A percentile compares a stretch with the other conserved stretches of the same genome.
Evolutionary conservation across 2,113 vertebrate genomes (phyloP).

Genomic region (Leptodactylus fuscus): DNA sequence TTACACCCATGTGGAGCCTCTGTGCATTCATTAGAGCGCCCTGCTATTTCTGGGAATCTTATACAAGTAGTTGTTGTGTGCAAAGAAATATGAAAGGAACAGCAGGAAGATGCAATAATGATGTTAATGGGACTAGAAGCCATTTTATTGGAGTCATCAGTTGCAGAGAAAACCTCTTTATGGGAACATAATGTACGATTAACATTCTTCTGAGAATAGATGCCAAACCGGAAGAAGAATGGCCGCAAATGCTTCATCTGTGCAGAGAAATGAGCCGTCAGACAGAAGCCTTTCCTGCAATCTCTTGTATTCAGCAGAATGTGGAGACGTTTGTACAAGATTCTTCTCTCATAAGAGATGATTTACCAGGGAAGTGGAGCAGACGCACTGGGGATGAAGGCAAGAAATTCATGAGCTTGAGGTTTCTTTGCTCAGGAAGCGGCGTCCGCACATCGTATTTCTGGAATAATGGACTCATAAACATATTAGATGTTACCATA

Average conservation of each 20-base stretch:
- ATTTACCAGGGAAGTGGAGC: not conserved
- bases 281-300: constrained; percentile 2
- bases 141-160: constrained; percentile 15
- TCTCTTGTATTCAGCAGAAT: not conserved
- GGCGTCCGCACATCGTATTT: not conserved
- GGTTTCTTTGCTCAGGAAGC: not conserved
- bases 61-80: not conserved
- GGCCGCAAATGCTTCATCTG: not conserved
- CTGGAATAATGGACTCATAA: not conserved
- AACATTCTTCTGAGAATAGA: not conserved
- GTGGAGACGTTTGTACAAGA: not conserved
- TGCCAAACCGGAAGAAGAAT: not conserved
- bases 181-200: constrained; percentile 21
- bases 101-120: not conserved
- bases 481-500: not conserved
- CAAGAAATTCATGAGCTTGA: not conserved
- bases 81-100: not conserved
- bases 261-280: constrained; percentile 12
- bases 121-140: not conserved
- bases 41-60: no score
- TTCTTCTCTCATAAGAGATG: not conserved
- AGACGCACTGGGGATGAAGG: not conserved
- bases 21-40: no score
- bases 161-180: constrained; percentile 15
- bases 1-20: no score